Conservation (phyloP, 2,113 vertebrate genomes). For the Aleadryas rufinucha region DNA sequence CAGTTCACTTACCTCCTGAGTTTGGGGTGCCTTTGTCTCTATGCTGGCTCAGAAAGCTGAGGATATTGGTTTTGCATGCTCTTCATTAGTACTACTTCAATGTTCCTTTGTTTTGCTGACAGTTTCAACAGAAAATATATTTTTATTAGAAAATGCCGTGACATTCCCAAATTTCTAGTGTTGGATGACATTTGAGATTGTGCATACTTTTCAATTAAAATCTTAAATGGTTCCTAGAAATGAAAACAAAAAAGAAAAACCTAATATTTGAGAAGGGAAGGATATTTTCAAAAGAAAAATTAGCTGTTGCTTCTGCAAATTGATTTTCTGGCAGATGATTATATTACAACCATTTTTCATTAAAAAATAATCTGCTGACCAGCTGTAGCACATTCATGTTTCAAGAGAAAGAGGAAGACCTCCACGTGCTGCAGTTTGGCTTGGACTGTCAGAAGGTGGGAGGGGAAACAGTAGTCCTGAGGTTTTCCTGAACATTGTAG, state of each 20-base stretch:
- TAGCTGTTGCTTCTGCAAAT: conserved; percentile 51
- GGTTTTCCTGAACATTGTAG: neutral
- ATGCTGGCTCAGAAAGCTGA: neutral
- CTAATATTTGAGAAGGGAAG: neutral
- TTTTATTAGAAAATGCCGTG: neutral
- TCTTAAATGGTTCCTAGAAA: neutral
- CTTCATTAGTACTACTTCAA: neutral
- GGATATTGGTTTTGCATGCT: neutral
- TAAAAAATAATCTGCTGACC: conserved; percentile 15
- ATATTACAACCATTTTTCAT: conserved; percentile 27
- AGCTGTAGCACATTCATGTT: neutral
- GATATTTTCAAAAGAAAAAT: conserved; percentile 25
- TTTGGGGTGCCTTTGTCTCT: neutral
- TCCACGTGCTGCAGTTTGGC: neutral
- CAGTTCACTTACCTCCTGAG: neutral
- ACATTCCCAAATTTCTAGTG: neutral
- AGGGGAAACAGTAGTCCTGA: neutral
- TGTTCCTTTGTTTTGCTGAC: neutral
- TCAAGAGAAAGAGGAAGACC: neutral
- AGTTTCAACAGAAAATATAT: neutral
- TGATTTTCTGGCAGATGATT: conserved; percentile 25
- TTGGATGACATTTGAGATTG: neutral
- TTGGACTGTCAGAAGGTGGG: neutral
- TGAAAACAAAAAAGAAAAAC: neutral
- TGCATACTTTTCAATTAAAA: neutral